Percentiles rank a stretch among this genome's conserved stretches.
Conservation (phyloP, 1,140 invertebrate species). For the Drosophila kepulauana region DNA sequence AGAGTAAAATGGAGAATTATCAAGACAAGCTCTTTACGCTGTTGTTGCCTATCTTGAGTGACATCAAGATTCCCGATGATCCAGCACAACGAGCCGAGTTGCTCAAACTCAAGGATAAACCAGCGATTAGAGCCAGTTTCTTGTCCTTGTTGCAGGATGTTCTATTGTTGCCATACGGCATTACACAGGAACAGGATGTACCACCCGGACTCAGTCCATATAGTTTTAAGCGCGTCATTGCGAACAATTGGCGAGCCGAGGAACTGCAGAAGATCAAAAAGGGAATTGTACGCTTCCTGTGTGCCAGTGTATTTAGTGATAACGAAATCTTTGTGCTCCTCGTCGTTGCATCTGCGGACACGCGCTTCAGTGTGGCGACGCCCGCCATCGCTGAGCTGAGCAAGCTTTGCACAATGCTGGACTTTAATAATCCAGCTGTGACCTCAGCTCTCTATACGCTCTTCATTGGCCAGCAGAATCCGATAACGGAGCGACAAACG, state of each 20-base stretch:
- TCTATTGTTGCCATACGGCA: slow-evolving; percentile 90
- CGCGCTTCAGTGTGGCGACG: slow-evolving; percentile 86
- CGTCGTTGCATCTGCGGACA: slow-evolving; percentile 94
- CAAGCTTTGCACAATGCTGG: slow-evolving; percentile 88
- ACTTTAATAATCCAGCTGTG: slow-evolving; percentile 90
- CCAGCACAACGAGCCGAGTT: slow-evolving; percentile 87
- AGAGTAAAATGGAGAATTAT: slow-evolving; percentile 93
- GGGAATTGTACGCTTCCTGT: slow-evolving; percentile 93
- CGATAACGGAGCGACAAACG: slow-evolving; percentile 87
- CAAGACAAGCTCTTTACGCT: slow-evolving; percentile 94
- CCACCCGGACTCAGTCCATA: slow-evolving; percentile 93
- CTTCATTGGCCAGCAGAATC: slow-evolving; percentile 89
- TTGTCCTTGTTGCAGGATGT: slow-evolving; percentile 93
- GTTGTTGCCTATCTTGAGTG: slow-evolving; percentile 91
- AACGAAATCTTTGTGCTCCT: slow-evolving; percentile 91
- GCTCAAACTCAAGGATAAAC: slow-evolving; percentile 87
- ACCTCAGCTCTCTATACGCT: slow-evolving; percentile 91
- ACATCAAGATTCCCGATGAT: slow-evolving; percentile 89
- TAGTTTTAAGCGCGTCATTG: slow-evolving; percentile 92
- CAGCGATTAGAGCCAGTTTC: slow-evolving; percentile 87
- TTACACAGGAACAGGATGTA: slow-evolving; percentile 84
- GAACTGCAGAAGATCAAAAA: slow-evolving; percentile 93
- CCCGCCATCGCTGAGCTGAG: slow-evolving; percentile 80
- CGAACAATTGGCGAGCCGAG: slow-evolving; percentile 91
- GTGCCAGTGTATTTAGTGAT: slow-evolving; percentile 90